Evolutionary conservation across 2,888 invertebrate genomes (phyloP), one percentile per base, ranked within the genome.

Genomic region (Platycnemis pennipes): DNA sequence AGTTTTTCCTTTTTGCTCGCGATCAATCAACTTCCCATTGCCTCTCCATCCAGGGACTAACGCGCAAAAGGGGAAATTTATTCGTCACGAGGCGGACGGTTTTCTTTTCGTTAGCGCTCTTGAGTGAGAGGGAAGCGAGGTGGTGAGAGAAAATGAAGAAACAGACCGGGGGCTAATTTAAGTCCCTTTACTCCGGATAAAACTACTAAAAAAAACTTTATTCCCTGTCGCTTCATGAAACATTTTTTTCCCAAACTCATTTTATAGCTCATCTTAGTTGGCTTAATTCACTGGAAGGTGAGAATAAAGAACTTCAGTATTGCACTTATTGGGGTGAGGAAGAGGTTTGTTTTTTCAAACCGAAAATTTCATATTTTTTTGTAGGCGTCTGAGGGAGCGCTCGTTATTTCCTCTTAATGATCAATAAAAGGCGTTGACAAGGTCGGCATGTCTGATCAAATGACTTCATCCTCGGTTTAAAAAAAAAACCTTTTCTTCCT

Each of bases 1-100:
- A 77, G 77, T 77, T 77, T 63, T 77, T 37, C 37, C 77, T 77
- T 37, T 37, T 37, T 77, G 37, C 16, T 77, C 37, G 37, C 16
- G 77, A 77, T 77, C 77, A 77, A 77, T 77, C 77, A 77, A 77
- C 77, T 77, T 63, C 77, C 77, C 31, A 77, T 77, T 77, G 77
- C 77, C 37, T 37, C 31, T 37, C 31, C 77, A 77, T 37, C 77
- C 77, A 37, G 31, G 11, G 16, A 2, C 77, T 37, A 31, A 77
- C 77, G 31, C 37, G 31, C 13, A 77, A 77, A 77, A 31, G 77
- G 37, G 37, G 77, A 77, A 37, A 37, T 11, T 77, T 77, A 77
- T 37, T 77, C 77, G 77, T 77, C 37, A 16, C 37, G 77, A 16
- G 2, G 37, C 22, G 26, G 63, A 77, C 2, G 31, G 2, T 77